Evolutionary conservation across 2,113 vertebrate species (phyloP).

Genomic region (Petaurus breviceps): DNA sequence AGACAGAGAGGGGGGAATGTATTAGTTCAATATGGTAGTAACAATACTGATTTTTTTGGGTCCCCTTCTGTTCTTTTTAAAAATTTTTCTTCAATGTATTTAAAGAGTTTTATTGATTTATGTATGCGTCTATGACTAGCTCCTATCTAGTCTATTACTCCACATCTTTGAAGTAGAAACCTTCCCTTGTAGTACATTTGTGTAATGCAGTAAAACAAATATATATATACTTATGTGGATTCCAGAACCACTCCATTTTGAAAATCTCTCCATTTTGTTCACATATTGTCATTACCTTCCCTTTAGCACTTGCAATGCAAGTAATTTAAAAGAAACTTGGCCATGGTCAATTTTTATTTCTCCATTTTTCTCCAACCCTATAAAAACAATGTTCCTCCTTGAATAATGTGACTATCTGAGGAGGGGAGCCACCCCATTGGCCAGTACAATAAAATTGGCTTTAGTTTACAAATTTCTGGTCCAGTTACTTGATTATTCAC

Average conservation of each 20-base stretch:
- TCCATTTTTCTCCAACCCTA: neutral
- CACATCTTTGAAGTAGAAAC: neutral
- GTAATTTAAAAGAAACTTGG: neutral
- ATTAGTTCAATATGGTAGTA: no score
- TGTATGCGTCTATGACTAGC: neutral
- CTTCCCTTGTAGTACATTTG: neutral
- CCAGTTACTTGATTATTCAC: neutral
- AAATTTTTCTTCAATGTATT: neutral
- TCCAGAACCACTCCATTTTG: neutral
- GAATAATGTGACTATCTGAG: neutral
- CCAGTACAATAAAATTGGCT: neutral
- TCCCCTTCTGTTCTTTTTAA: neutral
- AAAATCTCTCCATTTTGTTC: neutral
- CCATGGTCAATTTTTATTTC: neutral
- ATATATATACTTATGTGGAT: neutral
- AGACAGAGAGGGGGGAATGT: no score
- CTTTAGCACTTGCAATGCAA: neutral
- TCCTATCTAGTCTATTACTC: no score
- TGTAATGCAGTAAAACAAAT: neutral
- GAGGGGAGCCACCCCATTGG: neutral
- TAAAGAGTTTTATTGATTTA: neutral
- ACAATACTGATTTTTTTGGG: no score
- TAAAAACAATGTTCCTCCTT: neutral
- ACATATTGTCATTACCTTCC: neutral
- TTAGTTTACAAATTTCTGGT: neutral